Percentiles rank a stretch among this genome's conserved stretches.
phyloP scores from a whole-genome alignment of 2,113 vertebrate species.

The Tichodroma muraria region DNA sequence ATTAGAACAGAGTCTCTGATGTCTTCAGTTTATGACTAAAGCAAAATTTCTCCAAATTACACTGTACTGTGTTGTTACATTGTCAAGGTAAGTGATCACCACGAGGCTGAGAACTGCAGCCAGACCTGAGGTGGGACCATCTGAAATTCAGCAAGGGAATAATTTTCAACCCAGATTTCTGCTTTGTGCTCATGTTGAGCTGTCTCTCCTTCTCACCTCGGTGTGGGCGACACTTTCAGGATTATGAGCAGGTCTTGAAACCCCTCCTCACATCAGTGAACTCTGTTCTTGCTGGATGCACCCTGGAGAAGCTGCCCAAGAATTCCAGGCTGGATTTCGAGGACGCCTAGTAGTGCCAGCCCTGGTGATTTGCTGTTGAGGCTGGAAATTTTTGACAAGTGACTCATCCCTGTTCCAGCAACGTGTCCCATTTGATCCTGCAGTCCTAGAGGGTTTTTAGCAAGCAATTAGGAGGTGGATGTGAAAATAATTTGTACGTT shows the following conservation, averaged over 20 bases:
- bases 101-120: background rate
- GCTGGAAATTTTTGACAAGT: slow-evolving; percentile 21
- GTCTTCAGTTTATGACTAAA: background rate
- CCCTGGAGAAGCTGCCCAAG: background rate
- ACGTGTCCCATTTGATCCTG: slow-evolving; percentile 50
- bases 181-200: background rate
- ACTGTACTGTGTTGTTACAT: background rate
- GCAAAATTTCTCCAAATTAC: background rate
- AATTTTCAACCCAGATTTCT: background rate
- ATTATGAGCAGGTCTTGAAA: background rate
- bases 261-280: background rate
- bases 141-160: background rate
- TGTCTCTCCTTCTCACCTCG: background rate
- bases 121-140: background rate
- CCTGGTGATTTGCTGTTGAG: background rate
- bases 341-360: background rate
- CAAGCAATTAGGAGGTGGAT: slow-evolving; percentile 66
- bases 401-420: slow-evolving; percentile 20
- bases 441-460: slow-evolving; percentile 54
- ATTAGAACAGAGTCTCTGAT: background rate
- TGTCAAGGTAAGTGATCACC: background rate
- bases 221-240: background rate
- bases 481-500: slow-evolving; percentile 67
- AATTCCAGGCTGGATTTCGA: background rate
- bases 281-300: background rate